Evolutionary conservation across 2,888 invertebrate species (phyloP), one percentile per base, ranked within the genome.

Genomic region (Rhagium mordax): DNA sequence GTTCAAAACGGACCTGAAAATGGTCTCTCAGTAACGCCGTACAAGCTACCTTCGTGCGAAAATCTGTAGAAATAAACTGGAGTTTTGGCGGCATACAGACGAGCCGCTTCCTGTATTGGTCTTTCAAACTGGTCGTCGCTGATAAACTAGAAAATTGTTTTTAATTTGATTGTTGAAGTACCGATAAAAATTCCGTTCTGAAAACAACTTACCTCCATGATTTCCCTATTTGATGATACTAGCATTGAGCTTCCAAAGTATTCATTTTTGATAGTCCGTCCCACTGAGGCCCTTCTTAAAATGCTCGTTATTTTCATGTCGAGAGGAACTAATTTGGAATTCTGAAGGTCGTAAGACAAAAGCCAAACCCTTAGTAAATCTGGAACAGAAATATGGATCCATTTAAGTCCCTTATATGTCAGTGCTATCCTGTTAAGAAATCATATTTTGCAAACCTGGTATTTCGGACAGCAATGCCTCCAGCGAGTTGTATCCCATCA

Each of bases 401-500:
- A n/a, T n/a, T n/a, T n/a, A n/a, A n/a, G n/a, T n/a, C n/a, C n/a
- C n/a, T n/a, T n/a, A n/a, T n/a, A n/a, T n/a, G n/a, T n/a, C n/a
- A n/a, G n/a, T n/a, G n/a, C n/a, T n/a, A n/a, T n/a, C n/a, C n/a
- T n/a, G n/a, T n/a, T n/a, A n/a, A n/a, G n/a, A n/a, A n/a, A n/a
- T n/a, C 18, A 3, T 49, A 21, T 24, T 27, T 29, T 49, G n/a
- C n/a, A n/a, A n/a, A 29, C 51, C 71, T 55, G 64, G 65, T 21
- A 53, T 69, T 51, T 64, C 47, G 0, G 53, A 29, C 1, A 59
- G 29, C 2, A 55, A 71, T 27, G 62, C 74, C 70, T 81, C 90
- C 81, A 89, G 85, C 0, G 90, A 89, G 74, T 88, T 90, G 76
- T 89, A 90, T 4, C 91, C 91, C 0, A 90, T 88, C 87, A 91